Percentiles rank a stretch among this genome's conserved stretches.
Evolutionary conservation across 2,113 vertebrate species (phyloP).

Genomic region (Indri indri): DNA sequence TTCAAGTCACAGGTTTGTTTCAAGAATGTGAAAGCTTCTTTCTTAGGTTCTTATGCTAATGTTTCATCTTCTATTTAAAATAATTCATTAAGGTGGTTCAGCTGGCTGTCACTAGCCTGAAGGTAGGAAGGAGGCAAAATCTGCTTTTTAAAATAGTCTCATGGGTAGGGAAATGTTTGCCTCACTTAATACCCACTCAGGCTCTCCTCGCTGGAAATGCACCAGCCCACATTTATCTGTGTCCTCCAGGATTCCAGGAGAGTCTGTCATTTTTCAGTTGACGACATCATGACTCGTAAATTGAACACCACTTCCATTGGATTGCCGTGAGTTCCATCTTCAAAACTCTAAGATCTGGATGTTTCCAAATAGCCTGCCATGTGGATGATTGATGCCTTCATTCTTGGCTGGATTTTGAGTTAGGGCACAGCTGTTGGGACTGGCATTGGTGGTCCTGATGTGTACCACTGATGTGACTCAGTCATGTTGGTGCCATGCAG

Average conservation of each 20-base stretch:
- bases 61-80: neutral
- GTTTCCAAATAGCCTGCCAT: neutral
- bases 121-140: neutral
- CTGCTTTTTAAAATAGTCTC: neutral
- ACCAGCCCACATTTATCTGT: neutral
- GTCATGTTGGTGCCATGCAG: neutral
- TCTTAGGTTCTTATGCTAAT: neutral
- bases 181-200: neutral
- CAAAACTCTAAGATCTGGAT: neutral
- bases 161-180: neutral
- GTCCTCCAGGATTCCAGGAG: neutral
- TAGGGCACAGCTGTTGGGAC: neutral
- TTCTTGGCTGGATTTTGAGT: neutral
- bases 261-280: neutral
- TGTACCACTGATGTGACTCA: rapidly evolving
- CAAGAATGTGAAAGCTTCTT: neutral
- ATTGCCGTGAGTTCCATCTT: neutral
- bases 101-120: neutral
- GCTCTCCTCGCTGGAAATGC: neutral
- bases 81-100: neutral
- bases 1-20: neutral
- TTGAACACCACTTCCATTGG: neutral
- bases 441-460: neutral
- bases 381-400: neutral
- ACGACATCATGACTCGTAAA: neutral